Percentiles rank a stretch among this genome's conserved stretches.
phyloP scores from a whole-genome alignment of 2,113 vertebrate genomes.

The Lamprologus lemairii region DNA sequence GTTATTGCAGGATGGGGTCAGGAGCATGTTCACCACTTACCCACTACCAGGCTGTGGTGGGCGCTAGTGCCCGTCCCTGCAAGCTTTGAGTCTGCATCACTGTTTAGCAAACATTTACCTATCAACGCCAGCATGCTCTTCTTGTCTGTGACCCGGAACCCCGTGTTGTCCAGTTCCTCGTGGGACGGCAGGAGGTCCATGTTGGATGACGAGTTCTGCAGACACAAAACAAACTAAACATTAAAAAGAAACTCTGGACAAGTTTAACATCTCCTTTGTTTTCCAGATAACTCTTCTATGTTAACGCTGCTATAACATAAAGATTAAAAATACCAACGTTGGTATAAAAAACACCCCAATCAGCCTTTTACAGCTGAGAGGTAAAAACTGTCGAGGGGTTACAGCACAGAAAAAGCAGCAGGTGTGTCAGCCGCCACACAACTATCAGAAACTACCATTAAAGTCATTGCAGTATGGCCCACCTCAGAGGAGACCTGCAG shows the following conservation, averaged over 20 bases:
- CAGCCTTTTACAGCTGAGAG: neutral
- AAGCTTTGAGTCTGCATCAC: neutral
- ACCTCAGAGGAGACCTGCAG: conserved; percentile 84
- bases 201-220: conserved; percentile 67
- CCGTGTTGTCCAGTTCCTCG: conserved; percentile 89
- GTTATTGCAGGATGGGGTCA: neutral
- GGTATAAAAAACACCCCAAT: neutral
- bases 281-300: neutral
- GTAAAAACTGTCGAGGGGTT: neutral
- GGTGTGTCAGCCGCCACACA: neutral
- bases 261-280: neutral
- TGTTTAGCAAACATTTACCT: conserved; percentile 59
- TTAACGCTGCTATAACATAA: neutral
- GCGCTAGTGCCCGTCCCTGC: neutral
- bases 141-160: conserved; percentile 76
- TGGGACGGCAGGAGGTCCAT: conserved; percentile 80
- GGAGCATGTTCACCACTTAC: neutral
- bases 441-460: neutral
- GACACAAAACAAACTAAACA: neutral
- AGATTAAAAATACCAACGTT: neutral
- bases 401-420: neutral
- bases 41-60: neutral
- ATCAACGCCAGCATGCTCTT: conserved; percentile 79
- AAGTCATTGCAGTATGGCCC: neutral
- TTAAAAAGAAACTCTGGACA: neutral